These are phyloP conservation scores for Seira ritae DNA, from an alignment of 2,888 invertebrate species.

Conservation along the genomic window DNA sequence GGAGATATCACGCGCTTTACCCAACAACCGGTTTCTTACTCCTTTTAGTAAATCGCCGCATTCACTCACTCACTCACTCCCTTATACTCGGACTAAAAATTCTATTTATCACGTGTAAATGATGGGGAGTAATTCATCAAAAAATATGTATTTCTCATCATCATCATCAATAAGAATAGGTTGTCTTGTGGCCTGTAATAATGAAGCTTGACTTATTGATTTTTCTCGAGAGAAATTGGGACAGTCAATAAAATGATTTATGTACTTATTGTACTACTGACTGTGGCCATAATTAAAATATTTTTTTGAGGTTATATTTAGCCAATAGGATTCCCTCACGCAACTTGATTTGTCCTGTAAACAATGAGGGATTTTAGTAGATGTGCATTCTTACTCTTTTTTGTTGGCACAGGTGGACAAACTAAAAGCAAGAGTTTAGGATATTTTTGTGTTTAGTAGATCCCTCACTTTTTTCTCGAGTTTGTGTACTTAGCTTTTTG, in stretches of 20 bases:
- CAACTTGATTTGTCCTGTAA: no score
- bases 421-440: conserved; percentile 42
- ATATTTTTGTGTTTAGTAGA: conserved; percentile 24
- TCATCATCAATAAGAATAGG: not conserved
- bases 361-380: no score
- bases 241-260: not conserved
- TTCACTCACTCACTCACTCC: no score
- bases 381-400: not conserved
- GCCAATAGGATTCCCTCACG: no score
- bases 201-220: no score
- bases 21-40: conserved; percentile 54
- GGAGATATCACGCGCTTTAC: conserved; percentile 59
- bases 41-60: conserved; percentile 28
- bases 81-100: not conserved
- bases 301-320: no score
- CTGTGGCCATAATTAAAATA: no score
- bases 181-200: no score
- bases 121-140: conserved; percentile 3
- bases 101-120: conserved; percentile 7
- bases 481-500: conserved; percentile 20
- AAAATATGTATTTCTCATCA: not conserved
- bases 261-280: no score
- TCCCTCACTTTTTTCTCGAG: not conserved
- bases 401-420: conserved; percentile 64
- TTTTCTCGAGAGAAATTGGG: not conserved